phyloP scores from a whole-genome alignment of 1,140 invertebrate species.

The Pantala flavescens region DNA sequence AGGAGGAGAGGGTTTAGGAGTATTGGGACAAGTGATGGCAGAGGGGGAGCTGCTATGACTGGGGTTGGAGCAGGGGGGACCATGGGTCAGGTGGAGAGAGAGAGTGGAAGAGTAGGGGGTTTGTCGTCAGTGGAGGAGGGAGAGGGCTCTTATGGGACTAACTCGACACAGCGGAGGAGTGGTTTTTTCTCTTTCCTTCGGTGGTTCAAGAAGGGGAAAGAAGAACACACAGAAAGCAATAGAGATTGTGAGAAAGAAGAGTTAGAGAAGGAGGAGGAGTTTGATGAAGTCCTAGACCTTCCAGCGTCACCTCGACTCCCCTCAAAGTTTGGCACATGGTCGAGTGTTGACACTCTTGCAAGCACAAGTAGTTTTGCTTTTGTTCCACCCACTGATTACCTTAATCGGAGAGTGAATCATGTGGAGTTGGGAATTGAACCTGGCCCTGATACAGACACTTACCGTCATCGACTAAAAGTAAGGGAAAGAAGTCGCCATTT shows the following conservation, averaged over 20 bases:
- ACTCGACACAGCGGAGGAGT: constrained; percentile 18
- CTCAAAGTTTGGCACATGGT: constrained; percentile 26
- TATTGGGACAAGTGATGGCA: neutral
- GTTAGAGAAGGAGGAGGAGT: constrained; percentile 21
- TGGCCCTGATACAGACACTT: constrained; percentile 46
- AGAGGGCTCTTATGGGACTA: constrained; percentile 16
- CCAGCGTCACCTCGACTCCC: constrained; percentile 20
- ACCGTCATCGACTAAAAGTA: constrained; percentile 47
- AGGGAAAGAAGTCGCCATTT: constrained; percentile 41
- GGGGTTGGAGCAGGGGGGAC: neutral
- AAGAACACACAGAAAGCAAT: constrained; percentile 11
- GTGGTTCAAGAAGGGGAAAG: constrained; percentile 36
- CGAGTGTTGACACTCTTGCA: constrained; percentile 45
- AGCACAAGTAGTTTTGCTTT: constrained; percentile 62
- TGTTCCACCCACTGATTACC: constrained; percentile 40
- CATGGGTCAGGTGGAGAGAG: neutral
- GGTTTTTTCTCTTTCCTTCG: constrained; percentile 40
- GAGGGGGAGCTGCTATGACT: neutral
- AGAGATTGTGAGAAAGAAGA: constrained; percentile 21
- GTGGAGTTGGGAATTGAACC: constrained; percentile 18
- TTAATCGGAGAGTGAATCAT: constrained; percentile 22
- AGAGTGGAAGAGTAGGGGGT: neutral
- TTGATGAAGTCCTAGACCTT: constrained; percentile 16
- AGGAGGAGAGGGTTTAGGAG: neutral
- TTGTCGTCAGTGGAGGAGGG: constrained; percentile 13